Evolutionary conservation across 1,140 invertebrate species (phyloP), one percentile per base, ranked within the genome.

Genomic region (Planococcus citri): DNA sequence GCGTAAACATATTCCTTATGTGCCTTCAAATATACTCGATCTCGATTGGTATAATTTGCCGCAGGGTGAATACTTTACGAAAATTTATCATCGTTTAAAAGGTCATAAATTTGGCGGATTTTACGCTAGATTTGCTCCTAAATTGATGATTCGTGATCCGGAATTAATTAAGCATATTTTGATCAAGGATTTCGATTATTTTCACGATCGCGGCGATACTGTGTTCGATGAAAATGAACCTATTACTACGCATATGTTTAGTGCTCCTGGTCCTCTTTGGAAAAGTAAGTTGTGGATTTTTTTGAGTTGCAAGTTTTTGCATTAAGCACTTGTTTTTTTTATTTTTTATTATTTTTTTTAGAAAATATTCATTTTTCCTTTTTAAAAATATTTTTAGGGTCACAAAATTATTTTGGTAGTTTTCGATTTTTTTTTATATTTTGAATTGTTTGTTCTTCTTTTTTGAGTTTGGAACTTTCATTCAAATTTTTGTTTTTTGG

Each of bases 111-210:
- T 73, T 57, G 72, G 68, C 2, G 75, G 75, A 1, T 22, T 69
- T 0, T 75, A 67, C 60, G 24, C 68, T 10, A 51, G 73, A 20
- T 24, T 70, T 0, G 67, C 27, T 21, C 70, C 57, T 12, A 38
- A 61, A 20, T 37, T 69, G 21, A 38, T 70, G 69, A 33, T 72
- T 12, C 69, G 64, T 12, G 69, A 70, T 58, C 71, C 69, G n/a
- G 61, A 37, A 1, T 37, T 70, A 8, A 57, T 70, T 8, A 81
- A 79, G 61, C 72, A 77, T 1, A 71, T 84, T 3, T 29, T 83
- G 4, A 80, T 83, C 1, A 82, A 79, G 71, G 79, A 83, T 68
- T 83, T 83, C 68, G 73, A 77, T 0, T 74, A 74, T 29, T 83
- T 83, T 38, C 68, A 76, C 6, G 74, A 81, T 70, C 76, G 80